These are phyloP conservation scores for Endotricha flammealis DNA, from an alignment of 2,888 invertebrate genomes.

Conservation along the genomic window DNA sequence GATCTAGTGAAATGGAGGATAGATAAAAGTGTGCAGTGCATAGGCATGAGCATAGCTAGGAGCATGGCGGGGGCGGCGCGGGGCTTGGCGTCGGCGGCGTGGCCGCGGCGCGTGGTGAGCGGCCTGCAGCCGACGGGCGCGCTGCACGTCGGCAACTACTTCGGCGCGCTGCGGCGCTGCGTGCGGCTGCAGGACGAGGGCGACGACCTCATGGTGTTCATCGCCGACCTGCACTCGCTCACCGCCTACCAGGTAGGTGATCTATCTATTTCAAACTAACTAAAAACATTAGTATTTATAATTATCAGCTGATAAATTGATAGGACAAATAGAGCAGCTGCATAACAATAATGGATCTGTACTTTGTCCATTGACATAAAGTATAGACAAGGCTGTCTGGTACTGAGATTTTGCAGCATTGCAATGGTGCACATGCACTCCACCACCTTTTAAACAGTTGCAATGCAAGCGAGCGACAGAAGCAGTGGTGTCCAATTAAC, in stretches of 20 bases:
- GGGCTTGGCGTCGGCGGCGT: slow-evolving; percentile 26
- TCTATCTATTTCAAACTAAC: too few relatives aligned
- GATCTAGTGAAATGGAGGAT: neutral
- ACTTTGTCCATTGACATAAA: too few relatives aligned
- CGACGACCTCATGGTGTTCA: slow-evolving; percentile 85
- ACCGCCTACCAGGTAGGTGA: slow-evolving; percentile 91
- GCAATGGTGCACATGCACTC: too few relatives aligned
- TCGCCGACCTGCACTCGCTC: slow-evolving; percentile 96
- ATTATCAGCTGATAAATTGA: too few relatives aligned
- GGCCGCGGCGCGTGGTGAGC: slow-evolving; percentile 86
- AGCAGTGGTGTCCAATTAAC: too few relatives aligned
- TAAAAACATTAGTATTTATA: too few relatives aligned
- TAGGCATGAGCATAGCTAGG: neutral
- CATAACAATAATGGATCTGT: too few relatives aligned
- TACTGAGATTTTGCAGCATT: too few relatives aligned
- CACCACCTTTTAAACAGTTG: too few relatives aligned
- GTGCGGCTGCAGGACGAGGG: slow-evolving; percentile 85
- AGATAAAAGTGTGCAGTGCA: neutral
- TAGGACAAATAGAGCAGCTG: too few relatives aligned
- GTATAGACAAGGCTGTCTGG: too few relatives aligned
- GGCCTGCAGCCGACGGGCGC: slow-evolving; percentile 98
- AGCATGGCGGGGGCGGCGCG: neutral
- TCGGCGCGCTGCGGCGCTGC: slow-evolving; percentile 95
- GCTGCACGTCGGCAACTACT: slow-evolving; percentile 97
- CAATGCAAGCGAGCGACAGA: too few relatives aligned